These are phyloP conservation scores for Anguilla marmorata DNA, from an alignment of 2,797 vertebrate species.

Conservation along the genomic window DNA sequence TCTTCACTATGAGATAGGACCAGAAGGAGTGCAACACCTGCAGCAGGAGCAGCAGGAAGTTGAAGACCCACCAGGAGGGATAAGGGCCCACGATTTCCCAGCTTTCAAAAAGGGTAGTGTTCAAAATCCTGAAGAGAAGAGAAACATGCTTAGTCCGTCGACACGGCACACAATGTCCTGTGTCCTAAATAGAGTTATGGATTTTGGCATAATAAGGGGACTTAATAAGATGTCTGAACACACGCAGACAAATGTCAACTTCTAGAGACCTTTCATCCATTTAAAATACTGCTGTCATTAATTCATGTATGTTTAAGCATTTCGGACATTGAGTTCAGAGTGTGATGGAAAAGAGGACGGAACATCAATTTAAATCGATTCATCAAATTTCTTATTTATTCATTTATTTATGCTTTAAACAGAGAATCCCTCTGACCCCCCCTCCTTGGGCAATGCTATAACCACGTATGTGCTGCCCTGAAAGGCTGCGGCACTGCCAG, in stretches of 20 bases:
- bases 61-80: slow-evolving; percentile 96
- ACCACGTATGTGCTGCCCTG: background rate
- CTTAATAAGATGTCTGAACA: background rate
- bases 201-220: background rate
- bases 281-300: background rate
- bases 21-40: slow-evolving; percentile 91
- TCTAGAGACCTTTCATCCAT: background rate
- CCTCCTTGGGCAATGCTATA: background rate
- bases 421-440: background rate
- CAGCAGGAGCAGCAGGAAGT: slow-evolving; percentile 84
- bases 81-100: slow-evolving; percentile 94
- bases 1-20: slow-evolving; percentile 94
- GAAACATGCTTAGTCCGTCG: background rate
- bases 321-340: background rate
- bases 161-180: background rate
- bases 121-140: slow-evolving; percentile 84
- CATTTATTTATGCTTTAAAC: background rate
- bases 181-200: background rate
- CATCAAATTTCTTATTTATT: background rate
- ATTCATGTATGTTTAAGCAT: background rate
- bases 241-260: background rate
- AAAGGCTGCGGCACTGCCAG: background rate
- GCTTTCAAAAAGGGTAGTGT: slow-evolving; percentile 91
- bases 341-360: background rate
- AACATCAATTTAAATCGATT: background rate